Percentiles rank a stretch among this genome's conserved stretches.
Conservation (phyloP, 2,113 vertebrate genomes). For the Baryphthengus martii region DNA sequence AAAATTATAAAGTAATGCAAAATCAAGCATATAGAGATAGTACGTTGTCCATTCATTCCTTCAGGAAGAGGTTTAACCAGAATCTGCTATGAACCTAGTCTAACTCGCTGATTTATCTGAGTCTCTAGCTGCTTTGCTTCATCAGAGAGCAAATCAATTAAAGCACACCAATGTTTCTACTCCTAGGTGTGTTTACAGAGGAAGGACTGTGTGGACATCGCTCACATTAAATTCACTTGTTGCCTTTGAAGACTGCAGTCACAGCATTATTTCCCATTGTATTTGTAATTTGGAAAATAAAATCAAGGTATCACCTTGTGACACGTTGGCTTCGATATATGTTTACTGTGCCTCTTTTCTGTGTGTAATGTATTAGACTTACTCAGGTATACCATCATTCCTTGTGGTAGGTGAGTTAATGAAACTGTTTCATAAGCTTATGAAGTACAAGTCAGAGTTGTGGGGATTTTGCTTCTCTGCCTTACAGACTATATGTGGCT, state of each 20-base stretch:
- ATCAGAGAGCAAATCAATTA: not conserved
- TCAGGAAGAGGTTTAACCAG: not conserved
- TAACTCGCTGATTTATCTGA: not conserved
- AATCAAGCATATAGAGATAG: not conserved
- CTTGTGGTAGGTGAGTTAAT: not conserved
- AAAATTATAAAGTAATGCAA: not conserved
- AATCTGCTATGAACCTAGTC: not conserved
- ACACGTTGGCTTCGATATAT: not conserved
- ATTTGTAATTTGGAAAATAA: not conserved
- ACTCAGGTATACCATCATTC: not conserved
- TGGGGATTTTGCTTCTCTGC: not conserved
- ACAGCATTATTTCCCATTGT: not conserved
- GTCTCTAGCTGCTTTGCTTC: not conserved
- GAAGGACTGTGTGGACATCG: not conserved
- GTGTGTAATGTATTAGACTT: not conserved
- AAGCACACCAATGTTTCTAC: not conserved
- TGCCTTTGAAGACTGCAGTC: slow-evolving; percentile 2
- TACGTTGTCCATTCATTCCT: not conserved
- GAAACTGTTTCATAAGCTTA: not conserved
- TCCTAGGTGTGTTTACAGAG: not conserved
- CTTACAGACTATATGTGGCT: not conserved
- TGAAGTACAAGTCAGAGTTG: not conserved
- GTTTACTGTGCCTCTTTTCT: not conserved
- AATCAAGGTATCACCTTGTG: slow-evolving; percentile 17
- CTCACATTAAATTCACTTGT: not conserved